Evolutionary conservation across 2,888 invertebrate genomes (phyloP).

Genomic region (Hydroisotoma schaefferi): DNA sequence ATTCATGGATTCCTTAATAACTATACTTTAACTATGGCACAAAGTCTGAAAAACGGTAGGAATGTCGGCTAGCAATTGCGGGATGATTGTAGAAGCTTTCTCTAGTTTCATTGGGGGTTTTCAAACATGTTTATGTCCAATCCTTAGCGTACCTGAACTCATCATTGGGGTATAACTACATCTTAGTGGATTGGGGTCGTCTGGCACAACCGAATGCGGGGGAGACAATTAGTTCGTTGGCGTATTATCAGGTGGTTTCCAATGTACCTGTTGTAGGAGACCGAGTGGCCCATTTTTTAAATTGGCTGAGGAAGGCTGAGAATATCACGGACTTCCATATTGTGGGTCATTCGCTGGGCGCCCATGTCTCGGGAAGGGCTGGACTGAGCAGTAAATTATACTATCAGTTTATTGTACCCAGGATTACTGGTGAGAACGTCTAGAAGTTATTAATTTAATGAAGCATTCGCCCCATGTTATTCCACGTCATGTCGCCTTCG

Average conservation of each 20-base stretch:
- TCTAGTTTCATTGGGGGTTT: too few species aligned
- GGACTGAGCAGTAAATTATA: too few species aligned
- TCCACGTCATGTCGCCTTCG: too few species aligned
- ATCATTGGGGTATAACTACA: neutral
- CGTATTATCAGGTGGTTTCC: neutral
- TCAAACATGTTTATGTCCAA: too few species aligned
- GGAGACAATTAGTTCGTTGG: neutral
- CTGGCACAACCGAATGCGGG: neutral
- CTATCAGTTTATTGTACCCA: too few species aligned
- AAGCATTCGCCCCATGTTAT: too few species aligned
- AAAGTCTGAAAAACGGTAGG: constrained; percentile 1
- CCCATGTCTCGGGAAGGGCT: neutral
- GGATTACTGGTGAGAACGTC: too few species aligned
- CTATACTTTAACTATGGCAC: neutral
- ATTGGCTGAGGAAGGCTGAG: neutral
- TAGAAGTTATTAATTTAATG: too few species aligned
- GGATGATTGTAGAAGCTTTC: too few species aligned
- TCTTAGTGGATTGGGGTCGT: neutral
- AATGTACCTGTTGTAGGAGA: neutral
- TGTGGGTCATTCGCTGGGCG: neutral
- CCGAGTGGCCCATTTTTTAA: neutral
- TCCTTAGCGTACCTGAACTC: too few species aligned
- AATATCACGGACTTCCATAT: neutral
- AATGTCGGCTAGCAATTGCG: too few species aligned
- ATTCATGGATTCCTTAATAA: neutral